A percentile compares a stretch with the other conserved stretches of the same genome.
These are phyloP conservation scores for Menura novaehollandiae DNA, from an alignment of 2,113 vertebrate species.

Conservation along the genomic window DNA sequence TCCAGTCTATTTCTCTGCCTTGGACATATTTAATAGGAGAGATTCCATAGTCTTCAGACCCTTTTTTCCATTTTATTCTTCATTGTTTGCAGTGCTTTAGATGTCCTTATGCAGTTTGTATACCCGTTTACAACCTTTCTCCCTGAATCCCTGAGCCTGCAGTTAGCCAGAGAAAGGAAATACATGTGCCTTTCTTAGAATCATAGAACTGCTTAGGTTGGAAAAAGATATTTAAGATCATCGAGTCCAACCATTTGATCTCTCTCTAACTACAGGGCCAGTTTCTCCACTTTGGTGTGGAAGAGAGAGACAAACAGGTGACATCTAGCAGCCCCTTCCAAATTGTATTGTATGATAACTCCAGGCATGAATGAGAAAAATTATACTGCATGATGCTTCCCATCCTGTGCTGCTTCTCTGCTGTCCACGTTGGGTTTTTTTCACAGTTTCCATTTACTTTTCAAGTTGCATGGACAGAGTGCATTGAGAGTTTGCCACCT, in stretches of 20 bases:
- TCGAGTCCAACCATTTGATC: neutral
- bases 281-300: neutral
- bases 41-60: neutral
- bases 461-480: neutral
- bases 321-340: neutral
- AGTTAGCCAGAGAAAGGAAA: neutral
- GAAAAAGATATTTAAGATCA: neutral
- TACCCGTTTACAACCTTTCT: neutral
- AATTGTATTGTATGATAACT: neutral
- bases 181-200: neutral
- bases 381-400: neutral
- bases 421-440: neutral
- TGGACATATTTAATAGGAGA: neutral
- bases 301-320: neutral
- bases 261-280: neutral
- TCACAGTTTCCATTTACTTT: neutral
- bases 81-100: neutral
- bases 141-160: neutral
- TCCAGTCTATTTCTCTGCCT: neutral
- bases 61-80: neutral
- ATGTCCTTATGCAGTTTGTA: neutral
- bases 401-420: neutral
- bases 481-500: neutral
- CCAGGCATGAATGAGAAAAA: neutral
- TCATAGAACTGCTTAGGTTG: neutral